phyloP scores from a whole-genome alignment of 2,113 vertebrate species.

The Cyprinodon brontotheroides region DNA sequence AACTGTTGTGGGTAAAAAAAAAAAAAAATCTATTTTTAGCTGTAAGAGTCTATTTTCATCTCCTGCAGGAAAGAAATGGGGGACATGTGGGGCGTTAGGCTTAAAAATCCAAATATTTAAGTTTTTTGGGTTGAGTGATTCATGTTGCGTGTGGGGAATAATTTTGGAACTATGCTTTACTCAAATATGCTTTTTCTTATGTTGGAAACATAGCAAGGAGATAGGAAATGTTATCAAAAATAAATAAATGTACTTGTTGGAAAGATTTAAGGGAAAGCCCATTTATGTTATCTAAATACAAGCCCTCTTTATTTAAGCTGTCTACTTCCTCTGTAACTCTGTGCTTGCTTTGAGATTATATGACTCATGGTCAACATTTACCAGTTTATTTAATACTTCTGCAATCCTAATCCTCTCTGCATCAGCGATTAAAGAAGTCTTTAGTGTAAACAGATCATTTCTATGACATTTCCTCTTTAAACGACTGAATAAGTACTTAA shows the following conservation, averaged over 20 bases:
- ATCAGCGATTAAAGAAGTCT: slow-evolving; percentile 7
- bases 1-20: slow-evolving; percentile 80
- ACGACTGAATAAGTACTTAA: slow-evolving; percentile 29
- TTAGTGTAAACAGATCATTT: not conserved
- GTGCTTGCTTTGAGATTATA: slow-evolving; percentile 44
- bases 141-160: slow-evolving; percentile 52
- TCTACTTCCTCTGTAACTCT: slow-evolving; percentile 33
- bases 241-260: slow-evolving; percentile 27
- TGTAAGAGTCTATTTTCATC: slow-evolving; percentile 97
- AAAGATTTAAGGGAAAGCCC: slow-evolving; percentile 50
- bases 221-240: slow-evolving; percentile 36
- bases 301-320: slow-evolving; percentile 61
- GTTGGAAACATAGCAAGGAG: slow-evolving; percentile 44
- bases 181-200: slow-evolving; percentile 39
- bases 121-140: slow-evolving; percentile 69
- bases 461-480: slow-evolving; percentile 2
- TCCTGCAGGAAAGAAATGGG: slow-evolving; percentile 69
- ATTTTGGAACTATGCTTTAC: slow-evolving; percentile 39
- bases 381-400: slow-evolving; percentile 26
- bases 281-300: slow-evolving; percentile 54
- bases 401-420: not conserved
- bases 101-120: slow-evolving; percentile 75
- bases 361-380: slow-evolving; percentile 37
- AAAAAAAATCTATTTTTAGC: slow-evolving; percentile 93
- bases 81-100: slow-evolving; percentile 62